A percentile compares a stretch with the other conserved stretches of the same genome.
phyloP scores from a whole-genome alignment of 2,797 vertebrate species.

The Amblyopsis hoosieri region DNA sequence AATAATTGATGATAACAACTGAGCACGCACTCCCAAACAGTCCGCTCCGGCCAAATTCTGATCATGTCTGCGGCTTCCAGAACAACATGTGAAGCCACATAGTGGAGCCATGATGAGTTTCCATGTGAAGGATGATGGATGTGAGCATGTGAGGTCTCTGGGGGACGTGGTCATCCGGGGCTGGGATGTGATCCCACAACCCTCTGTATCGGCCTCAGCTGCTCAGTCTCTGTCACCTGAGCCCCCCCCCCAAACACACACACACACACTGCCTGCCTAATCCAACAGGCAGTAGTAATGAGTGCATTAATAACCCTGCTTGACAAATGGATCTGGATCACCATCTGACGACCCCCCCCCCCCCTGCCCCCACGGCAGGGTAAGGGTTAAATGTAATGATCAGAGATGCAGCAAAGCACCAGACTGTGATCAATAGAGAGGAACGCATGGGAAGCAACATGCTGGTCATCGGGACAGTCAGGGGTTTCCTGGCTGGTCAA shows the following conservation, averaged over 20 bases:
- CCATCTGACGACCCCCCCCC: conserved; percentile 62
- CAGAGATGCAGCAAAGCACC: conserved; percentile 55
- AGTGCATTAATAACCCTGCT: conserved; percentile 61
- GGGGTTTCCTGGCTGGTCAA: too few relatives aligned
- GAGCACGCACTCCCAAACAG: conserved; percentile 46
- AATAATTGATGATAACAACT: conserved; percentile 70
- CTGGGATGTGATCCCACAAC: conserved; percentile 67
- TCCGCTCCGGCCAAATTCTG: conserved; percentile 61
- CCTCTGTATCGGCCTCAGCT: conserved; percentile 73
- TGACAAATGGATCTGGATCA: conserved; percentile 80
- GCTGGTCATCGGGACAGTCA: conserved; percentile 33
- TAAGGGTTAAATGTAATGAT: conserved; percentile 61
- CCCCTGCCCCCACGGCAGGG: conserved; percentile 43
- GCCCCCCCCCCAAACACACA: conserved; percentile 19
- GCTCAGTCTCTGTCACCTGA: conserved; percentile 75
- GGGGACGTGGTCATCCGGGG: conserved; percentile 47
- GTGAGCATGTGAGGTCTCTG: conserved; percentile 51
- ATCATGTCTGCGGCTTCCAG: conserved; percentile 67
- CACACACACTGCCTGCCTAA: conserved; percentile 45
- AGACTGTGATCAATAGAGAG: conserved; percentile 54
- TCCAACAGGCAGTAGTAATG: conserved; percentile 67
- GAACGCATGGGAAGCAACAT: conserved; percentile 36
- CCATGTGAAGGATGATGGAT: conserved; percentile 73
- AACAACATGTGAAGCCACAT: conserved; percentile 66
- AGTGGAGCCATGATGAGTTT: conserved; percentile 67